Evolutionary conservation across 1,140 invertebrate genomes (phyloP), one percentile per base, ranked within the genome.

Genomic region (Thaumetopoea pityocampa): DNA sequence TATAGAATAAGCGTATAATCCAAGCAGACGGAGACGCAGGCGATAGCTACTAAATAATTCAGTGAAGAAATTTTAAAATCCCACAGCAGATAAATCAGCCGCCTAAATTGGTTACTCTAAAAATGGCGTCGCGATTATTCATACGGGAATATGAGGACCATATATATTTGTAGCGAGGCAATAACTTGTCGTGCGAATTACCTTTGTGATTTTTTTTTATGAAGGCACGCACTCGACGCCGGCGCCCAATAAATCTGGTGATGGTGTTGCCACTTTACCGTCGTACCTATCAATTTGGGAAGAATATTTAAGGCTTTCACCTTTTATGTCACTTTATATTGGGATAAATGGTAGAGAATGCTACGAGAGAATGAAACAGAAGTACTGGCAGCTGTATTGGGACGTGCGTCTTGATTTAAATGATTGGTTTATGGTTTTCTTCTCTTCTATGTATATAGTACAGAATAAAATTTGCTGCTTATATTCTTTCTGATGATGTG

Each of bases 161-260:
- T 55, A 79, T 72, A 74, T 69, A 72, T 74, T 67, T 56, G 46
- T 51, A 64, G 54, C 45, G 33, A 34, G 40, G 72, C 67, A 73
- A 72, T 80, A 80, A 74, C 57, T 77, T 74, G 66, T 72, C 54
- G 54, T 65, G 50, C 49, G 66, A 72, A 69, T 74, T 74, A 77
- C 76, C 72, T 77, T 64, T 67, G 60, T 71, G 59, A 70, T 76
- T 79, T 71, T 58, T n/a, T 60, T 72, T 72, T 74, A 78, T 72
- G 67, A 74, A 72, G 72, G 61, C 74, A 68, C 67, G 66, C 60
- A 69, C 61, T 68, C 57, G 45, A 40, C 17, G 10, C 9, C 50
- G 69, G 74, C 71, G 74, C 69, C 74, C 54, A 56, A 79, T 79
- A 79, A 79, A 79, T 79, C 67, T 67, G 56, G 30, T 55, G 59